Evolutionary conservation across 2,797 vertebrate genomes (phyloP).

Genomic region (Nyctalus aviator): DNA sequence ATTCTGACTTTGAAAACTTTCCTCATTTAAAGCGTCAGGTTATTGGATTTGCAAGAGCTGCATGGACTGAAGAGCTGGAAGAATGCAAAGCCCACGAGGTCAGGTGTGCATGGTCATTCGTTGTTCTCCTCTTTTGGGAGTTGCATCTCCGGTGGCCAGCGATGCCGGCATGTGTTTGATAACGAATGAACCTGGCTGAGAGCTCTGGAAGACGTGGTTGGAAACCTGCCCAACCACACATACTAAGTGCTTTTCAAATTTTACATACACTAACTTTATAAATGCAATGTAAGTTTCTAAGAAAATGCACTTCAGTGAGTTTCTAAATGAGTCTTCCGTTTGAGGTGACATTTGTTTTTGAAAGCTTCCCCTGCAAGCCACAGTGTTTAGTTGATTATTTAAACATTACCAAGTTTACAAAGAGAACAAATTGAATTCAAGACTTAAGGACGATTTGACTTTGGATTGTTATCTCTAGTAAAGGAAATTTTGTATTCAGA

Average conservation of each 20-base stretch:
- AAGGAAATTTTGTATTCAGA: not conserved
- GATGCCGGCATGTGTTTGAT: not conserved
- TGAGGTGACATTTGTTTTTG: not conserved
- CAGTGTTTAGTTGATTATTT: constrained; percentile 33
- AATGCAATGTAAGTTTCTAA: not conserved
- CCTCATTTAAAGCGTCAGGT: constrained; percentile 33
- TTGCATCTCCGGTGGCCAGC: not conserved
- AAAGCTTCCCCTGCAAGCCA: not conserved
- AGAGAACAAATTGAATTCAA: not conserved
- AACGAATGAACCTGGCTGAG: not conserved
- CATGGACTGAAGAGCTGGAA: not conserved
- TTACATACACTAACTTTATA: not conserved
- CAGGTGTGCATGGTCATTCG: not conserved
- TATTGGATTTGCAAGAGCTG: not conserved
- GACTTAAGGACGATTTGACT: not conserved
- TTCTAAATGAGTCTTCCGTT: not conserved
- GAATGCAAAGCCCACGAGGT: not conserved
- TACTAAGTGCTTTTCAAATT: not conserved
- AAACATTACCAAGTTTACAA: not conserved
- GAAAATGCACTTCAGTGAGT: not conserved
- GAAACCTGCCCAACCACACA: not conserved
- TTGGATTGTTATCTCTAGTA: not conserved
- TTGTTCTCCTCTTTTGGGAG: not conserved
- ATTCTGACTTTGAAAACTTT: constrained; percentile 48
- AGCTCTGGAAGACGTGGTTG: not conserved